phyloP scores from a whole-genome alignment of 2,888 invertebrate species.

The Drosophila sordidula region DNA sequence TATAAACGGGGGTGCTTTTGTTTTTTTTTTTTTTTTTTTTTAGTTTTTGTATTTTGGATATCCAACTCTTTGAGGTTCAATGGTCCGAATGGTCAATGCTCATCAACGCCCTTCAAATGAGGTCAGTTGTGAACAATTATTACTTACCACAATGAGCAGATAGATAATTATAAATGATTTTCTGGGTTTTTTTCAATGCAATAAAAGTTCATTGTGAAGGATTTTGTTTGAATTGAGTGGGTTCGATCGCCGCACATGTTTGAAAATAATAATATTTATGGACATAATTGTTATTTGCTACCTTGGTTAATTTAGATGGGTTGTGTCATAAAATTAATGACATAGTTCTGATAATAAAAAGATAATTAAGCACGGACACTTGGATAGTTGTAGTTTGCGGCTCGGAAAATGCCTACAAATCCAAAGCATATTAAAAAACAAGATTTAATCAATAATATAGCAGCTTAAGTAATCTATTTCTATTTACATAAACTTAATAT shows the following conservation, averaged over 20 bases:
- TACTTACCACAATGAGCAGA: constrained; percentile 11
- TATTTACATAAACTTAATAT: not conserved
- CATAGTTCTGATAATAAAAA: constrained; percentile 23
- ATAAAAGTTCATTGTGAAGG: constrained; percentile 73
- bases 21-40: constrained; percentile 11
- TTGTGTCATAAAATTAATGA: constrained; percentile 27
- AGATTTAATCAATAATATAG: not conserved
- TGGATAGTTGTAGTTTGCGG: not conserved
- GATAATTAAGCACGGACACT: constrained; percentile 4
- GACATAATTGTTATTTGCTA: constrained; percentile 28
- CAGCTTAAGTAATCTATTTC: not conserved
- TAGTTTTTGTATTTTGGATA: constrained; percentile 22
- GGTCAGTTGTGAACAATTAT: constrained; percentile 62
- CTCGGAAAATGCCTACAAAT: not conserved
- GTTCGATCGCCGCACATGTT: constrained; percentile 12
- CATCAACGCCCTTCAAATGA: constrained; percentile 70
- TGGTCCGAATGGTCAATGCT: constrained; percentile 67
- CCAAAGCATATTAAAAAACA: not conserved
- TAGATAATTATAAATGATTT: constrained; percentile 44
- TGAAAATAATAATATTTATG: not conserved
- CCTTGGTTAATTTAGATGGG: not conserved
- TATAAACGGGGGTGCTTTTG: constrained; percentile 45
- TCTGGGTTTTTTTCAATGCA: constrained; percentile 36
- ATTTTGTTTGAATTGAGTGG: constrained; percentile 22
- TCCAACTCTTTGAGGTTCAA: constrained; percentile 63